Evolutionary conservation across 2,888 invertebrate species (phyloP), one percentile per base, ranked within the genome.

Genomic region (Epinotia nisella): DNA sequence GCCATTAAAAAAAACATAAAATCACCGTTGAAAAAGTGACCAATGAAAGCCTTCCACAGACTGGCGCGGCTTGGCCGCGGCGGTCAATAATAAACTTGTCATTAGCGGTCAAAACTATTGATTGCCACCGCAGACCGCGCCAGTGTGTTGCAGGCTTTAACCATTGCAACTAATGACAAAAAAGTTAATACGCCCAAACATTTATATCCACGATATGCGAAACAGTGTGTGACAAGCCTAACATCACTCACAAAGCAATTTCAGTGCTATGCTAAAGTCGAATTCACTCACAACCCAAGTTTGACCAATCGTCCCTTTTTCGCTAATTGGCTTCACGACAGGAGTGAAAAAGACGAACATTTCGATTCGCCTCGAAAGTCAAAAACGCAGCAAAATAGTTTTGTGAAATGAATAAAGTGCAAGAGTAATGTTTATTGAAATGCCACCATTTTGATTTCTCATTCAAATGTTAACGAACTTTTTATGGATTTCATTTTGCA

Each of bases 381-480:
- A n/a, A n/a, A n/a, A n/a, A n/a, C n/a, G n/a, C n/a, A n/a, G n/a
- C n/a, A n/a, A n/a, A 24, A n/a, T n/a, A 49, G n/a, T 49, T 49
- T 49, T 49, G 15, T 15, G 19, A 19, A 19, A 24, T 19, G 64
- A 51, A 53, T 53, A 53, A 51, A 64, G 13, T 10, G 11, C 35
- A 15, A 19, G 65, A 65, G 39, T 65, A 65, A 65, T 65, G 55
- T 65, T 65, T 55, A 65, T 65, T 65, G 65, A 55, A 65, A 41
- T 55, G 55, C 65, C 65, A 39, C 19, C 29, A 11, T 65, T 65
- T 65, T 55, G 11, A 17, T 21, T 19, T n/a, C 35, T 15, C 53
- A 15, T 39, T 19, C 17, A 17, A 53, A 64, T 35, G 35, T 19
- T 53, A 58, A 35, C 65, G 17, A 45, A 49, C 15, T 62, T 55